These are phyloP conservation scores for Lonchura striata DNA, from an alignment of 2,113 vertebrate species.

Conservation along the genomic window DNA sequence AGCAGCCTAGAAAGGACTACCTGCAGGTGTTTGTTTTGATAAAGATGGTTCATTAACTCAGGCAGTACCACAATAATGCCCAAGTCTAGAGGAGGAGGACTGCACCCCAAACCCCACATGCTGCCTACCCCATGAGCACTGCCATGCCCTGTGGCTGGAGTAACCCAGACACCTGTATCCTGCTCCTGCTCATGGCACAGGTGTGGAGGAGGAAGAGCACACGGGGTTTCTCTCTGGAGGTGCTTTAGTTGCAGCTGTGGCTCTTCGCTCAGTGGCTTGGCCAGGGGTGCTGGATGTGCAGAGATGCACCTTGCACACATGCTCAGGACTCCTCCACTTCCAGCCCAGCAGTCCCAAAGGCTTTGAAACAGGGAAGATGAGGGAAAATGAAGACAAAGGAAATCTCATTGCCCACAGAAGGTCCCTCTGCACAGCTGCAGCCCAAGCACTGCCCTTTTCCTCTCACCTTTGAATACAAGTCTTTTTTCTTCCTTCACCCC, in stretches of 20 bases:
- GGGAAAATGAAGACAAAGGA: neutral
- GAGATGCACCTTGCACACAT: accelerated
- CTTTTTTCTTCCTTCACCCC: accelerated
- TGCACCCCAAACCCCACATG: neutral
- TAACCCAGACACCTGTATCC: neutral
- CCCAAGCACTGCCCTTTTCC: neutral
- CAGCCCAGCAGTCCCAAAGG: accelerated
- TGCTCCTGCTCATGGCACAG: neutral
- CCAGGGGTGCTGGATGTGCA: neutral
- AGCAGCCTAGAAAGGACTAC: neutral
- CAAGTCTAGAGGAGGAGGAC: neutral
- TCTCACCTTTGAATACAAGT: neutral
- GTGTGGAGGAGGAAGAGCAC: neutral
- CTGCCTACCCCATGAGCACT: neutral
- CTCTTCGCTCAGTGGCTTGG: accelerated
- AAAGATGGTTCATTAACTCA: neutral
- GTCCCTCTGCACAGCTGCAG: neutral
- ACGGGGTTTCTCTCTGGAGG: accelerated
- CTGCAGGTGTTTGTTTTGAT: constrained; percentile 34
- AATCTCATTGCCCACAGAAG: neutral
- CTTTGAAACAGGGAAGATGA: neutral
- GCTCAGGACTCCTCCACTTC: neutral
- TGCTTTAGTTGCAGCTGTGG: accelerated
- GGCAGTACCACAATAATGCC: neutral
- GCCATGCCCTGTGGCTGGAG: accelerated